Base-by-base conservation (phyloP, 2,797 vertebrate genomes). In the Smutsia gigantea region DNA sequence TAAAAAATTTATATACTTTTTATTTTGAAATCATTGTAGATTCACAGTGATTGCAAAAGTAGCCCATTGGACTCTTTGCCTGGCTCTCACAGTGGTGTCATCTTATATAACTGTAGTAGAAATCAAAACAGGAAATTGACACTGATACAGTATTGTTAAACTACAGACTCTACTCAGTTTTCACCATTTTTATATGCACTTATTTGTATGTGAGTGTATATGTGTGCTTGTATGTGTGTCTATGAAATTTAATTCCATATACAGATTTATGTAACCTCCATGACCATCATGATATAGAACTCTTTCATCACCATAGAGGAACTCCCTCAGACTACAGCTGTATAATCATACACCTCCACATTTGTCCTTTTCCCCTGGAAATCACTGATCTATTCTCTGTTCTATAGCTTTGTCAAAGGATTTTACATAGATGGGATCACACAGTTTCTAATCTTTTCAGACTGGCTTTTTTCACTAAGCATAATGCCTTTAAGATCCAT, bases 61-160 rank as follows among this genome's bases (percentile, higher is more conserved):
- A 86, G 39, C 68, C 25, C 13, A 2, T 81, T 69, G 79, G 53
- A 75, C 66, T 11, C 5, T 92, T 82, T 88, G 53, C 71, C 19
- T 42, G 53, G 57, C 59, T 88, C 19, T 29, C 53, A 51, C 12
- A 27, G 68, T 88, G 25, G 66, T 72, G 39, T 57, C 63, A 82
- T 83, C 42, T 71, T 71, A 71, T 34, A 27, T 64, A 78, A 78
- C 34, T 64, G 8, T 55, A 93, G 31, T 63, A n/a, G 9, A 77
- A 64, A 77, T 59, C 63, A 87, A 95, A 95, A 87, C 7, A 87
- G 10, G 31, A 86, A 88, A 74, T 39, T 85, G 51, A 88, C 31
- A 55, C 71, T 31, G 14, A 1, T 46, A 71, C 18, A 85, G 34
- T 84, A 31, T 31, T 72, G 55, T 53, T 90, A 51, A 75, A 59